Base-by-base conservation (phyloP, 2,888 invertebrate genomes). In the Drepanosiphum platanoidis region DNA sequence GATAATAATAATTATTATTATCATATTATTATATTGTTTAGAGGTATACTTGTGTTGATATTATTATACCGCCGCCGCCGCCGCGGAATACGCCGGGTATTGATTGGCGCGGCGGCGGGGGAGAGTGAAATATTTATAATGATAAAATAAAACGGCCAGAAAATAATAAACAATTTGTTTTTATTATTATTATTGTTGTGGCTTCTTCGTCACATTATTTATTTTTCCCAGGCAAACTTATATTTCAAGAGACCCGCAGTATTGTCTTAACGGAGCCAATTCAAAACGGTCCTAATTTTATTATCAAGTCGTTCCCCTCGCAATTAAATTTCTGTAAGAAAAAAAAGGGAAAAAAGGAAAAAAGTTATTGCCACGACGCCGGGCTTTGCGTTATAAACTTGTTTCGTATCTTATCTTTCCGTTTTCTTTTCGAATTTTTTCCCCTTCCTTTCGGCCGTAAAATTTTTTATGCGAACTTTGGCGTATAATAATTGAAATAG, bases 401-500 rank as follows among this genome's bases (percentile, higher is more conserved):
- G 30, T 72, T 74, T 64, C 61, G 18, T 64, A 46, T 83, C 66
- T 72, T 74, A 74, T 83, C 34, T 83, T 42, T 34, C 32, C 42
- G 34, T 64, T 74, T 74, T 74, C 18, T 58, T 64, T 64, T 72
- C 7, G 13, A 3, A 42, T 15, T 64, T 72, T 64, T 64, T 15
- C 34, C 27, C 30, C 15, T 74, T 72, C 22, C 0, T 82, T 64
- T 74, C 27, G 46, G 34, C 46, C 74, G 34, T 74, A 83, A 74
- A 82, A 74, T 74, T 64, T 46, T 74, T 83, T 74, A 74, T 64
- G 82, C 64, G 72, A 61, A 83, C 74, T 61, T 46, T 66, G 46
- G 42, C 64, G 58, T 46, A 52, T 52, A 74, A 64, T 83, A 83
- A 83, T 74, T 83, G 82, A 83, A 81, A 83, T 74, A 34, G 32